phyloP scores from a whole-genome alignment of 2,797 vertebrate genomes.

The Pygocentrus nattereri region DNA sequence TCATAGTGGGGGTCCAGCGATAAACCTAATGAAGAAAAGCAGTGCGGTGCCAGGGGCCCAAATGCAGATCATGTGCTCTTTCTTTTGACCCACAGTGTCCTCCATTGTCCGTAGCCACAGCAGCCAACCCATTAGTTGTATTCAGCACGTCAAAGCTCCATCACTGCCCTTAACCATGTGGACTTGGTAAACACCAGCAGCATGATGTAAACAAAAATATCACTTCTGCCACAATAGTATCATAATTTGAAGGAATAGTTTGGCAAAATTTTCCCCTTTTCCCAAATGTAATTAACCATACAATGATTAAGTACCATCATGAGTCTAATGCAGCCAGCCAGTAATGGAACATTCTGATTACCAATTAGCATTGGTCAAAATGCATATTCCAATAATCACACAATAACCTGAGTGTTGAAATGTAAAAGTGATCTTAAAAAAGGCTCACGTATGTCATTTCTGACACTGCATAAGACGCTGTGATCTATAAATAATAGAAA shows the following conservation, averaged over 20 bases:
- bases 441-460: no score
- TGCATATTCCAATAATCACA: no score
- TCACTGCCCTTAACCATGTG: constrained; percentile 29
- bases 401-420: no score
- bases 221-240: constrained; percentile 6
- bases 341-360: no score
- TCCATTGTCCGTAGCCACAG: neutral
- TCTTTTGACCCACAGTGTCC: neutral
- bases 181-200: constrained; percentile 25
- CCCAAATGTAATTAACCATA: no score
- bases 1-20: constrained; percentile 20
- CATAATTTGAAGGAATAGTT: neutral
- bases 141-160: constrained; percentile 7
- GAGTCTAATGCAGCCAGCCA: no score
- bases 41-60: constrained; percentile 41
- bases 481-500: no score
- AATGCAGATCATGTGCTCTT: constrained; percentile 54
- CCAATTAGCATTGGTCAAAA: no score
- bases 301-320: no score
- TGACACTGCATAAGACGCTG: no score
- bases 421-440: no score
- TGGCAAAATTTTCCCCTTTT: no score
- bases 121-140: constrained; percentile 12
- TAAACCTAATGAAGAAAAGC: constrained; percentile 50
- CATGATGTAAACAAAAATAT: constrained; percentile 13